Evolutionary conservation across 2,888 invertebrate genomes (phyloP), one percentile per base, ranked within the genome.

Genomic region (Drosophila rellima): DNA sequence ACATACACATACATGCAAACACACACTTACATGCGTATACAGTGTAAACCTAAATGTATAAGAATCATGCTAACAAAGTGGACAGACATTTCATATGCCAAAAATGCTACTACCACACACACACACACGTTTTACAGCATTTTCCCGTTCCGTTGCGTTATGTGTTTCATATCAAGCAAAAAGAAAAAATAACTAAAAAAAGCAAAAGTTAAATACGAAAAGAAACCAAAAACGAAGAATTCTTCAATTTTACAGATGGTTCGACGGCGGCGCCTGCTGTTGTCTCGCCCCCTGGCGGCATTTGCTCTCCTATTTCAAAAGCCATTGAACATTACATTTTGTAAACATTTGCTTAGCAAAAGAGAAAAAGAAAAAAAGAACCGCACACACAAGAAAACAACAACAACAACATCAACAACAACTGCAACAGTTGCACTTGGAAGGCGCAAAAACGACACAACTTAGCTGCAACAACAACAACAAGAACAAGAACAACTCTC

Each of bases 221-320:
- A 31, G 29, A 23, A 54, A 55, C 55, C 47, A 45, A 64, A 76
- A 70, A 64, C 72, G 69, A 78, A 70, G 68, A 84, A 86, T 88
- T 88, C 78, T 86, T 81, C 23, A 78, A 83, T 88, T 89, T 84
- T 91, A 79, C 91, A 91, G 91, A 89, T 91, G 89, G 89, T 82
- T 78, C 78, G 85, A 80, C 66, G 88, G 84, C 88, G 82, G 84
- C 88, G 82, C 79, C 81, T 91, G 91, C 83, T 90, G 87, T 78
- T 90, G 87, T 77, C 77, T 82, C 65, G 82, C 78, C 72, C 79
- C 85, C 76, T 91, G 91, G 91, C 89, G 80, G 78, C 89, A 82
- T 63, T 77, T 90, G 66, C 70, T 90, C 82, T 60, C 73, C 68
- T 84, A 80, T 87, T 82, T 83, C 77, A 85, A 90, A 84, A 78